These are phyloP conservation scores for Caenorhabditis sp. DNA, from an alignment of 2,888 invertebrate genomes.

Conservation along the genomic window DNA sequence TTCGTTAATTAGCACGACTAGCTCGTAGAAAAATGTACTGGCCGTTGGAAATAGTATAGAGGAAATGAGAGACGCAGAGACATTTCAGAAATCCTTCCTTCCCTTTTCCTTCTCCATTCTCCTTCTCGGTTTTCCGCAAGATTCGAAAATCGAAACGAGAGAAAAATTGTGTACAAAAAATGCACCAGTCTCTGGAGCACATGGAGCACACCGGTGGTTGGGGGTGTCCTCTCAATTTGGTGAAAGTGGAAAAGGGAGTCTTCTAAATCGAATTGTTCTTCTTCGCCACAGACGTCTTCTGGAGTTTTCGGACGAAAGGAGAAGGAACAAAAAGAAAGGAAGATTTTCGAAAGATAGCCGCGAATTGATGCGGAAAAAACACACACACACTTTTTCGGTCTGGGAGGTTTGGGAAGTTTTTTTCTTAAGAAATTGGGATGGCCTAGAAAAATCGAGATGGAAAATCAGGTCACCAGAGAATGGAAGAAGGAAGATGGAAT, in stretches of 20 bases:
- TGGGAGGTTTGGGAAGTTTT: not conserved
- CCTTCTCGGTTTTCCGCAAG: conserved; percentile 15
- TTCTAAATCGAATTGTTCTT: conserved; percentile 55
- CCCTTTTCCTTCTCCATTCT: conserved; percentile 12
- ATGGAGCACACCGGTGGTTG: too few relatives aligned
- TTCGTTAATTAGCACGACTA: conserved; percentile 60
- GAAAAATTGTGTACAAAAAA: conserved; percentile 35
- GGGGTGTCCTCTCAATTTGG: conserved; percentile 39
- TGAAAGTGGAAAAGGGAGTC: conserved; percentile 12
- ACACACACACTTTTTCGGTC: not conserved
- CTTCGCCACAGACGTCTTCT: conserved; percentile 18
- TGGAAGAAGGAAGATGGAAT: too few relatives aligned
- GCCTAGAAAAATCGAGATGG: too few relatives aligned
- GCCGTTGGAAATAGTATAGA: conserved; percentile 23
- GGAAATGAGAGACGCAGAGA: conserved; percentile 38
- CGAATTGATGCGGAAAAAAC: not conserved
- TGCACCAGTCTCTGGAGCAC: not conserved
- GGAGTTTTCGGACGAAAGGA: conserved; percentile 4
- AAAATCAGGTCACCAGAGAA: too few relatives aligned
- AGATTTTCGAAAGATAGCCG: conserved; percentile 22
- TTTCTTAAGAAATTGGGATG: not conserved
- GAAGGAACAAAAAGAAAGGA: conserved; percentile 27
- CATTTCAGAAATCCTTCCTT: conserved; percentile 57
- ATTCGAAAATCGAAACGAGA: conserved; percentile 46
- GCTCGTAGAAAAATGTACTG: conserved; percentile 32